A percentile compares a stretch with the other conserved stretches of the same genome.
Conservation (phyloP, 2,888 invertebrate species). For the Uropetala carovei region DNA sequence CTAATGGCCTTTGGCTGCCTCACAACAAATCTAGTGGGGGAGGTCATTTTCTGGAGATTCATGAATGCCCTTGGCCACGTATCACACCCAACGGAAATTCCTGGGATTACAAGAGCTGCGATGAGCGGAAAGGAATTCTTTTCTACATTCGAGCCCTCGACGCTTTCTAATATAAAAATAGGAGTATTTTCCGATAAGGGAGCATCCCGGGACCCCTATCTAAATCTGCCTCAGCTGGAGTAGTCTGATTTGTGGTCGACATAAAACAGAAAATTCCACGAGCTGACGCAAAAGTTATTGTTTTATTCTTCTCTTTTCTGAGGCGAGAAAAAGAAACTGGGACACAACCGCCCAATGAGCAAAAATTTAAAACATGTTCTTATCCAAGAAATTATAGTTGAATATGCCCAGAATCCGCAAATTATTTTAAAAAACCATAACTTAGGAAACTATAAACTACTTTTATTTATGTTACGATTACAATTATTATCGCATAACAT, state of each 20-base stretch:
- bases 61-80: not conserved
- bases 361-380: too few relatives aligned
- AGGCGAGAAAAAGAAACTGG: not conserved
- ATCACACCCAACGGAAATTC: conserved; percentile 17
- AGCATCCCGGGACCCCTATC: not conserved
- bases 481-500: too few relatives aligned
- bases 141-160: not conserved
- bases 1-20: too few relatives aligned
- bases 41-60: not conserved
- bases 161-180: not conserved
- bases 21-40: too few relatives aligned
- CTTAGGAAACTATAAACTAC: too few relatives aligned
- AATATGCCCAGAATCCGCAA: too few relatives aligned
- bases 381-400: too few relatives aligned
- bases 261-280: not conserved
- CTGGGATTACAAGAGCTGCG: not conserved
- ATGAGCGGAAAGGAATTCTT: not conserved
- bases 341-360: too few relatives aligned
- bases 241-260: not conserved
- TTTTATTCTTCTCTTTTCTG: not conserved
- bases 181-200: conserved; percentile 6
- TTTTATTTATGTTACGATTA: too few relatives aligned
- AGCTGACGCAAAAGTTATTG: not conserved
- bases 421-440: too few relatives aligned
- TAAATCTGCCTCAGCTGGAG: not conserved